Conservation (phyloP, 1,140 invertebrate species). For the Bathynomus jamesi region DNA sequence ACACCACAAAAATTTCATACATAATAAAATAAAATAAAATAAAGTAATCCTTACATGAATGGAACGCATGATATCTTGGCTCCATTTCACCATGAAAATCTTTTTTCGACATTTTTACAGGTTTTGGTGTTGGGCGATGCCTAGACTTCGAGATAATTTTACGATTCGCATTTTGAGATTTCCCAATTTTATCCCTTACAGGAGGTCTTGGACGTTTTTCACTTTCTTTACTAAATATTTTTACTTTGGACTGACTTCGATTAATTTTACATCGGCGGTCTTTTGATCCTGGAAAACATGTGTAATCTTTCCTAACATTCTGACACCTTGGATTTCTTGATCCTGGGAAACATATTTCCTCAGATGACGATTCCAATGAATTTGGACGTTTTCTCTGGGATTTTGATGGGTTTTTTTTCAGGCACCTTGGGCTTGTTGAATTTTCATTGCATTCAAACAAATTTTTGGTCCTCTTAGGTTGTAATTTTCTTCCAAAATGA, state of each 20-base stretch:
- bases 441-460: too few species aligned
- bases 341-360: slow-evolving; percentile 8
- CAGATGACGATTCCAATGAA: not conserved
- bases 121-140: slow-evolving; percentile 19
- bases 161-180: too few species aligned
- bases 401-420: slow-evolving; percentile 30
- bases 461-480: too few species aligned
- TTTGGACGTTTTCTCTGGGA: slow-evolving; percentile 21
- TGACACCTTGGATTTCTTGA: slow-evolving; percentile 12
- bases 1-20: too few species aligned
- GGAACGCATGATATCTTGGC: slow-evolving; percentile 42
- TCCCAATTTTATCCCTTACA: too few species aligned
- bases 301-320: not conserved
- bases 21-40: too few species aligned
- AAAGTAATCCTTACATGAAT: slow-evolving; percentile 43
- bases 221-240: too few species aligned
- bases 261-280: slow-evolving; percentile 43
- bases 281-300: slow-evolving; percentile 37
- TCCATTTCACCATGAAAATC: slow-evolving; percentile 40
- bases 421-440: slow-evolving; percentile 20
- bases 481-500: too few species aligned
- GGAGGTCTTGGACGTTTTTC: too few species aligned
- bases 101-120: slow-evolving; percentile 8
- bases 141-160: too few species aligned
- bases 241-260: too few species aligned